Evolutionary conservation across 2,797 vertebrate species (phyloP), one percentile per base, ranked within the genome.

Genomic region (Galago senegalensis): DNA sequence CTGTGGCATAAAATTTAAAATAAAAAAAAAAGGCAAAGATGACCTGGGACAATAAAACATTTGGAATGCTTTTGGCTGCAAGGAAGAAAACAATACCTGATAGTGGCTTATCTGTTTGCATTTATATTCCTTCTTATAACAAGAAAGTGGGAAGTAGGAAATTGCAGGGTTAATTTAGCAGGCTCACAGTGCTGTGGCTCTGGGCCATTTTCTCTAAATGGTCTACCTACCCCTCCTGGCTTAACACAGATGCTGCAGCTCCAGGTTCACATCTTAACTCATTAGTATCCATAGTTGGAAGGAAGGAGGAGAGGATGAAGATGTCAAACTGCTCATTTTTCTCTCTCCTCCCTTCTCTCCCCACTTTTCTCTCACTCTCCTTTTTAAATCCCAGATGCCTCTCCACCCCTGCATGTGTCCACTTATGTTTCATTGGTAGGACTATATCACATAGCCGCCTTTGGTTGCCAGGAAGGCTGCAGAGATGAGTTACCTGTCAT

Each of bases 41-140:
- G 53, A 80, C 20, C 31, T 5, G 49, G 20, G 21, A 16, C 37
- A 34, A 37, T 34, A 13, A n/a, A 17, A 58, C 37, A 20, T 72
- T 58, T 70, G 58, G 80, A 61, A 67, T 56, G 58, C 58, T 77
- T 76, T 92, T 53, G 72, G 37, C 25, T 95, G 10, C 49, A 69
- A 37, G 56, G 75, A 87, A 88, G 31, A 46, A 76, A 72, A 49
- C 13, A 16, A 16, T 53, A 29, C 34, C 56, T 2, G 9, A 82
- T 72, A 37, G 7, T 46, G 65, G 4, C 37, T 83, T 46, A 7
- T 80, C 7, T 8, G 25, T 60, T 77, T 85, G 60, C 53, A 56
- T 46, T 43, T 76, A 11, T 17, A 82, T 89, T 58, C 77, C 58
- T 79, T 72, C 37, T 92, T 43, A 20, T 60, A 43, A 80, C 11